Evolutionary conservation across 2,113 vertebrate species (phyloP).

Genomic region (Oreochromis aureus): DNA sequence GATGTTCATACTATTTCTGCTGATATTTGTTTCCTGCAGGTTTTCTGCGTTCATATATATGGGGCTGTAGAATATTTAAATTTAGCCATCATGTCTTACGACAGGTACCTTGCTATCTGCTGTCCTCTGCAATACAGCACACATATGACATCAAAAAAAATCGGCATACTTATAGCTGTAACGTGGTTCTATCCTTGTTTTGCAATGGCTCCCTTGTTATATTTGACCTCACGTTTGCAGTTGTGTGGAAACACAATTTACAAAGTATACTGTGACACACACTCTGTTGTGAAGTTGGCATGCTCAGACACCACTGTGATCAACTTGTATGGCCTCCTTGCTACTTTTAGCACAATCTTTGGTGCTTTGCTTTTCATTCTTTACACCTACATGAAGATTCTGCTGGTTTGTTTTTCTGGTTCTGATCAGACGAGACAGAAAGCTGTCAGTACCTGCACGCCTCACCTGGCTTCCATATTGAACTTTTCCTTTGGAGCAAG

Average conservation of each 20-base stretch:
- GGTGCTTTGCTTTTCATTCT: background rate
- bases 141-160: background rate
- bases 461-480: conserved; percentile 14
- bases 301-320: conserved; percentile 35
- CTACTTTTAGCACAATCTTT: background rate
- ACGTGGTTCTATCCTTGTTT: background rate
- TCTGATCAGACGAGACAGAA: background rate
- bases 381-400: background rate
- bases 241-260: conserved; percentile 34
- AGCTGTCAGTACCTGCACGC: conserved; percentile 6
- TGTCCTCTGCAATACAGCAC: background rate
- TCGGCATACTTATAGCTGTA: rapidly evolving
- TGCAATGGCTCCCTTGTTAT: background rate
- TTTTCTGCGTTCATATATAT: rapidly evolving
- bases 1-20: no score
- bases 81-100: background rate
- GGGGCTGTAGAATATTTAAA: background rate
- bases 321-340: conserved; percentile 22
- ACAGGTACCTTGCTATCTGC: background rate
- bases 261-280: conserved; percentile 52
- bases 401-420: background rate
- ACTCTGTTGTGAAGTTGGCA: conserved; percentile 30
- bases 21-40: rapidly evolving
- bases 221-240: background rate
- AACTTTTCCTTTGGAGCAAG: background rate